These are phyloP conservation scores for Eustalomyia histrio DNA, from an alignment of 2,888 invertebrate genomes.

Conservation along the genomic window DNA sequence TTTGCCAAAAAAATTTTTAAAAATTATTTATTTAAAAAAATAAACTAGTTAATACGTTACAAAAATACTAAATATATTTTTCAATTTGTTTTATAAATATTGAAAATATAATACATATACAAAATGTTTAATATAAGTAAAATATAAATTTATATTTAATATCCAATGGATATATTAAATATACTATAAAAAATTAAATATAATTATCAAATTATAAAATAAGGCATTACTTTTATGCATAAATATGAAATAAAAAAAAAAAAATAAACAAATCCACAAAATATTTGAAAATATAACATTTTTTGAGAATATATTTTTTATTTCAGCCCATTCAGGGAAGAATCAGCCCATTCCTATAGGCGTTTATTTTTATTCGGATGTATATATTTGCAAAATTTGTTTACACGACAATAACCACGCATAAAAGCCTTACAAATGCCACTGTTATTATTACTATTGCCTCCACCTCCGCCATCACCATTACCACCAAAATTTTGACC, in stretches of 20 bases:
- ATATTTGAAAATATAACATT: slow-evolving; percentile 48
- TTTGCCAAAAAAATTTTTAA: slow-evolving; percentile 27
- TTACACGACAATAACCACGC: slow-evolving; percentile 90
- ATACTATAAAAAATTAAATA: neutral
- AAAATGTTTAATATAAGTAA: neutral
- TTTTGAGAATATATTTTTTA: slow-evolving; percentile 63
- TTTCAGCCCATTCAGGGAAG: slow-evolving; percentile 73
- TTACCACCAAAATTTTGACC: slow-evolving; percentile 76
- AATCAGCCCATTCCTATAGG: slow-evolving; percentile 73
- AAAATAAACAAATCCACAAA: slow-evolving; percentile 11
- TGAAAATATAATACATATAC: slow-evolving; percentile 1
- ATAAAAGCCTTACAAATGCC: slow-evolving; percentile 88
- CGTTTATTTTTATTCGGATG: slow-evolving; percentile 82
- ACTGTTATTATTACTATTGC: slow-evolving; percentile 73
- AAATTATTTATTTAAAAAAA: slow-evolving; percentile 50
- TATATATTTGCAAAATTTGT: slow-evolving; percentile 90
- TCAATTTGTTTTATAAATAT: neutral
- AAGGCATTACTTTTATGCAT: slow-evolving; percentile 24
- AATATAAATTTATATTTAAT: too few relatives aligned
- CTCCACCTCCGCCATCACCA: slow-evolving; percentile 74
- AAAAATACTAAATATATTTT: slow-evolving; percentile 7
- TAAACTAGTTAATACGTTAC: slow-evolving; percentile 52
- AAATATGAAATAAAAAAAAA: neutral
- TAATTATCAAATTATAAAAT: slow-evolving; percentile 11
- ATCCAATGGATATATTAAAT: neutral